Evolutionary conservation across 2,113 vertebrate genomes (phyloP).

Genomic region (Laterallus jamaicensis): DNA sequence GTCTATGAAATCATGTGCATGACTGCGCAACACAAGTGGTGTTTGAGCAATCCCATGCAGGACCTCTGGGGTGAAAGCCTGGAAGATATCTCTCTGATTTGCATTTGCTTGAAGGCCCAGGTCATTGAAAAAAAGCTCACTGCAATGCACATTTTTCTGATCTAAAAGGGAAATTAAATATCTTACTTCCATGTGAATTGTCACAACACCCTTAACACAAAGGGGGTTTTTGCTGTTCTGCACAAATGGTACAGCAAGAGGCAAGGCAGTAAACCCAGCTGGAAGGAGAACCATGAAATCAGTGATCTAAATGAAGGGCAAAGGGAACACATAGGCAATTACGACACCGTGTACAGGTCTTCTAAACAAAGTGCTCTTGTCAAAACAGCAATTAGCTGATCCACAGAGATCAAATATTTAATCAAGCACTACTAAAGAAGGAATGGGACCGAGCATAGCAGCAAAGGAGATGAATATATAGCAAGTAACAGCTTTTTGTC

Average conservation of each 20-base stretch:
- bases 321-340: not conserved
- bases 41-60: not conserved
- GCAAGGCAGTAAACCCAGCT: not conserved
- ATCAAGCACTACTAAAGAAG: not conserved
- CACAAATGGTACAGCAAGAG: not conserved
- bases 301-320: not conserved
- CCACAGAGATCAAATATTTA: not conserved
- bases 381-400: not conserved
- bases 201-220: fast-evolving
- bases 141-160: not conserved
- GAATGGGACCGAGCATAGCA: not conserved
- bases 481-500: not conserved
- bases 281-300: not conserved
- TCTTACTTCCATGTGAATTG: not conserved
- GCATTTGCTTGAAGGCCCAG: not conserved
- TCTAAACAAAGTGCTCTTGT: not conserved
- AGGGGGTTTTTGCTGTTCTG: not conserved
- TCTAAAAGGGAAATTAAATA: not conserved
- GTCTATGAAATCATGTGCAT: not conserved
- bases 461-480: not conserved
- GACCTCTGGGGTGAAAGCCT: not conserved
- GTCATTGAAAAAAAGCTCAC: not conserved
- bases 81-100: not conserved
- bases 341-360: not conserved
- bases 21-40: not conserved